Percentiles rank a stretch among this genome's conserved stretches.
phyloP scores from a whole-genome alignment of 2,113 vertebrate genomes.

The rabbit (Oryctolagus cuniculus) region DNA sequence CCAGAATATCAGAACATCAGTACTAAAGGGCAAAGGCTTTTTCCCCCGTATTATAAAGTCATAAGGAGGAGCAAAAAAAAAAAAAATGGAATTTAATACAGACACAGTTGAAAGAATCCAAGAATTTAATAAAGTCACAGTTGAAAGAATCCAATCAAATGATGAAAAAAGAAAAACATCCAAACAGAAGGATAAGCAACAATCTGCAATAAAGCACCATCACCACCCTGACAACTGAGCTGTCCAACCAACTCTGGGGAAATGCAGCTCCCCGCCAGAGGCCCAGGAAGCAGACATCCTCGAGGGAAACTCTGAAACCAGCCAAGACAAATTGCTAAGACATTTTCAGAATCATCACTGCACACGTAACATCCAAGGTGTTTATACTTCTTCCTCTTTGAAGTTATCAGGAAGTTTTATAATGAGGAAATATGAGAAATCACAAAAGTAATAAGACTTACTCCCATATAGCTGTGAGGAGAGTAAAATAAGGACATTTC shows the following conservation, averaged over 20 bases:
- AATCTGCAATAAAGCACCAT: conserved; percentile 48
- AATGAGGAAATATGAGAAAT: conserved; percentile 73
- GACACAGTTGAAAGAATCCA: conserved; percentile 60
- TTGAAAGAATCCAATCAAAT: conserved; percentile 69
- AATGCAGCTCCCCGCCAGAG: conserved; percentile 67
- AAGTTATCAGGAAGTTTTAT: conserved; percentile 10
- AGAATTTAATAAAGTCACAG: conserved; percentile 31
- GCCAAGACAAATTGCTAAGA: conserved; percentile 57
- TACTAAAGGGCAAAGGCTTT: background rate
- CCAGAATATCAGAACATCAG: background rate
- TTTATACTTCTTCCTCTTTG: conserved; percentile 36
- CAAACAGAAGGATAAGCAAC: background rate
- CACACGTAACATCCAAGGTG: background rate
- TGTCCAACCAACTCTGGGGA: conserved; percentile 52
- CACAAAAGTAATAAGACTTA: conserved; percentile 68
- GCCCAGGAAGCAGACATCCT: background rate
- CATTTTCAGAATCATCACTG: conserved; percentile 60
- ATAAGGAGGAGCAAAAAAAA: conserved; percentile 53
- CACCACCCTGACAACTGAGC: conserved; percentile 21
- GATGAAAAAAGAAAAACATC: conserved; percentile 68
- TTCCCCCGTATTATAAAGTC: background rate
- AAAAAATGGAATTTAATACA: conserved; percentile 52
- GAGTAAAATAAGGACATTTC: conserved; percentile 65
- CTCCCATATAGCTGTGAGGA: conserved; percentile 37
- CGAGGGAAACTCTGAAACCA: conserved; percentile 37